A percentile compares a stretch with the other conserved stretches of the same genome.
These are phyloP conservation scores for Promerops cafer DNA, from an alignment of 2,113 vertebrate species.

Conservation along the genomic window DNA sequence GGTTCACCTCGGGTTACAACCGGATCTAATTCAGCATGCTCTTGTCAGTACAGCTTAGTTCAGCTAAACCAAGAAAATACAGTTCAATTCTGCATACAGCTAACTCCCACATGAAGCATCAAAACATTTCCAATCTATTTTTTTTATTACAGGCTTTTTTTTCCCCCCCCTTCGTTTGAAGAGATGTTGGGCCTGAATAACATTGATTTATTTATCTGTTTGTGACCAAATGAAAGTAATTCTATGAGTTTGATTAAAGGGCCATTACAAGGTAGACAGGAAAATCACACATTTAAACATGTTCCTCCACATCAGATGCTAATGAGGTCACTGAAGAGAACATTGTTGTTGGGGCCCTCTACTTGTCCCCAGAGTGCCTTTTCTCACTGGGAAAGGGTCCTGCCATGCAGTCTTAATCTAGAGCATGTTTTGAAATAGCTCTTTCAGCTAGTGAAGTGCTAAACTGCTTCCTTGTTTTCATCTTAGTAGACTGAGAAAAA, in stretches of 20 bases:
- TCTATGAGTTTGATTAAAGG: background rate
- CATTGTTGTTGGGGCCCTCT: background rate
- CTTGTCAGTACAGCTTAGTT: constrained; percentile 58
- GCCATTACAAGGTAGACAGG: background rate
- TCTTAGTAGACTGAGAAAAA: background rate
- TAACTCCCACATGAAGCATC: constrained; percentile 35
- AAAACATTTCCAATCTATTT: constrained; percentile 11
- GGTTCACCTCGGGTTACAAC: constrained; percentile 61
- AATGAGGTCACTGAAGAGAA: background rate
- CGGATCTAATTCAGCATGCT: constrained; percentile 51
- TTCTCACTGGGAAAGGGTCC: background rate
- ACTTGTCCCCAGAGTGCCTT: background rate
- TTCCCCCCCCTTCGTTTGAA: background rate
- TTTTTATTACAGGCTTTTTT: background rate
- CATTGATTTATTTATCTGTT: background rate
- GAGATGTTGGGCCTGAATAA: background rate
- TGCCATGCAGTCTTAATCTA: background rate
- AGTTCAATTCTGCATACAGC: constrained; percentile 33
- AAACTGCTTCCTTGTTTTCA: background rate
- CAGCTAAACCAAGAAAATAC: constrained; percentile 51
- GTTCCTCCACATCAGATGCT: background rate
- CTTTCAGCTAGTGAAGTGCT: background rate
- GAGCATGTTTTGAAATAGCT: background rate
- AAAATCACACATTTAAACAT: background rate
- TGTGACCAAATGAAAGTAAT: constrained; percentile 10